Evolutionary conservation across 2,888 invertebrate species (phyloP).

Genomic region (Caenorhabditis auriculariae): DNA sequence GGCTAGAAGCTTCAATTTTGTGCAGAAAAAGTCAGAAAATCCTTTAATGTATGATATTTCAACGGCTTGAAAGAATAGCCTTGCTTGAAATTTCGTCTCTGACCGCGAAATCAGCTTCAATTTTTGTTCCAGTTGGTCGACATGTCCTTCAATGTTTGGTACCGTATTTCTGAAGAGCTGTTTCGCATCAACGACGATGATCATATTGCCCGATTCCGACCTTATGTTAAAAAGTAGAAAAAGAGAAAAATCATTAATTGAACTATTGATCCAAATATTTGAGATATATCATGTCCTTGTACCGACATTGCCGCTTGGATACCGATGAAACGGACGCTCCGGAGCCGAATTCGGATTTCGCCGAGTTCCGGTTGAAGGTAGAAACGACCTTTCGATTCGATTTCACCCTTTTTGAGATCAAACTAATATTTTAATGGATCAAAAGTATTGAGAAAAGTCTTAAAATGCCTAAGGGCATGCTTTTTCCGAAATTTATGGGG

Average conservation of each 20-base stretch:
- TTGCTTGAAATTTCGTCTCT: background rate
- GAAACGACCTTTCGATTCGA: too few relatives aligned
- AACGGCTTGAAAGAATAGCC: too few relatives aligned
- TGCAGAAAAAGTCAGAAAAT: background rate
- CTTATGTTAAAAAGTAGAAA: slow-evolving; percentile 78
- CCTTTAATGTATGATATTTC: too few relatives aligned
- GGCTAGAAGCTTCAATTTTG: background rate
- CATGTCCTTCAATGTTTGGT: slow-evolving; percentile 96
- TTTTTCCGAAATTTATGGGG: too few relatives aligned
- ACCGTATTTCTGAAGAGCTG: slow-evolving; percentile 86
- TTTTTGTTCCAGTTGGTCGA: slow-evolving; percentile 71
- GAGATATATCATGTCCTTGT: slow-evolving; percentile 71
- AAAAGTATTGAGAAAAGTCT: too few relatives aligned
- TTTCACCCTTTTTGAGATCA: too few relatives aligned
- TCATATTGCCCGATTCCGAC: slow-evolving; percentile 78
- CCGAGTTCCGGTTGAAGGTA: slow-evolving; percentile 74
- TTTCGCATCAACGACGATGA: slow-evolving; percentile 81
- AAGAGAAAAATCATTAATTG: background rate
- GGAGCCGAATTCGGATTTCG: slow-evolving; percentile 80
- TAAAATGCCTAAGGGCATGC: too few relatives aligned
- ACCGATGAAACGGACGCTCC: slow-evolving; percentile 82
- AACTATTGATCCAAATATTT: too few relatives aligned
- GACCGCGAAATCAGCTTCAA: background rate
- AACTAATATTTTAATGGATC: too few relatives aligned
- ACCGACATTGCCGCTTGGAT: slow-evolving; percentile 92